phyloP scores from a whole-genome alignment of 2,888 invertebrate species.

The Drosophila kuntzei region DNA sequence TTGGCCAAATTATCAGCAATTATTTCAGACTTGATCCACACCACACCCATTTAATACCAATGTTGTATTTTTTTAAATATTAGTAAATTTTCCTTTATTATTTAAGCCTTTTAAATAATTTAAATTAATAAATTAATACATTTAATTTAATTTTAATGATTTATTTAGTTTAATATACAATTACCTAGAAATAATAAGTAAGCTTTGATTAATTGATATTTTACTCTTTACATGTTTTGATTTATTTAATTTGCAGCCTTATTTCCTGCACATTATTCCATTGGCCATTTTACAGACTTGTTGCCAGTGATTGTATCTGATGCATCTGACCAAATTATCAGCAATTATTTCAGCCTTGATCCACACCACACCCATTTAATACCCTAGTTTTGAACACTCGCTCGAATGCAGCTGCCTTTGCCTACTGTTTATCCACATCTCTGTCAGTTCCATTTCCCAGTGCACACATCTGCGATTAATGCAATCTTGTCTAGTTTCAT shows the following conservation, averaged over 20 bases:
- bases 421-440: slow-evolving; percentile 1
- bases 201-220: too few relatives aligned
- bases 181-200: too few relatives aligned
- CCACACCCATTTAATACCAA: too few relatives aligned
- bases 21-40: slow-evolving; percentile 6
- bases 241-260: too few relatives aligned
- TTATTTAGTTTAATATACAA: too few relatives aligned
- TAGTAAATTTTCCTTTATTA: too few relatives aligned
- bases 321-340: background rate
- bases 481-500: slow-evolving; percentile 54
- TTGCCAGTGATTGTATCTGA: background rate
- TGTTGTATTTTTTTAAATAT: too few relatives aligned
- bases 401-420: slow-evolving; percentile 31
- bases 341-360: slow-evolving; percentile 29
- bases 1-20: slow-evolving; percentile 16
- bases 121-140: too few relatives aligned
- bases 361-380: slow-evolving; percentile 1
- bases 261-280: too few relatives aligned
- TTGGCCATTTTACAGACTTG: background rate
- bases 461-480: slow-evolving; percentile 61
- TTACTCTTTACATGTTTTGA: too few relatives aligned
- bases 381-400: background rate
- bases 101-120: too few relatives aligned
- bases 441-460: background rate
- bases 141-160: too few relatives aligned